A percentile compares a stretch with the other conserved stretches of the same genome.
These are phyloP conservation scores for Holacanthella duospinosa DNA, from an alignment of 2,888 invertebrate genomes.

Conservation along the genomic window DNA sequence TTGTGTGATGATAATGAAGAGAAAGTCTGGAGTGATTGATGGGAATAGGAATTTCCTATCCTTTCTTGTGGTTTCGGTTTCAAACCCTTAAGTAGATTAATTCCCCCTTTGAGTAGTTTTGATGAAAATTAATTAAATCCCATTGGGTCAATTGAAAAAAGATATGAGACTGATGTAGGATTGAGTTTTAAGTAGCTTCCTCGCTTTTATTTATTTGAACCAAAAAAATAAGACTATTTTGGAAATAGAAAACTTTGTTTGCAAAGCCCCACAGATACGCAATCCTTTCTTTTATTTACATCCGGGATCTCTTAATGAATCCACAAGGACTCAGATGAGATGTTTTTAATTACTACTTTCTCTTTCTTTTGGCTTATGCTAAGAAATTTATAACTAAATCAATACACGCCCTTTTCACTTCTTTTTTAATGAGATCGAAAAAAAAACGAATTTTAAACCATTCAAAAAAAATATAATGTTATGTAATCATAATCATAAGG, in stretches of 20 bases:
- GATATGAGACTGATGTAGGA: not conserved
- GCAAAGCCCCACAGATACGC: not conserved
- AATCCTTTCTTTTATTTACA: not conserved
- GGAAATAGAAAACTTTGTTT: not conserved
- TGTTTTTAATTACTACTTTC: too few relatives aligned
- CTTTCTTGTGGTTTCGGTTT: not conserved
- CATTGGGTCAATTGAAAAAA: not conserved
- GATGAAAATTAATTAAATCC: constrained; percentile 6
- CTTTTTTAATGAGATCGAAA: too few relatives aligned
- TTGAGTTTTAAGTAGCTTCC: too few relatives aligned
- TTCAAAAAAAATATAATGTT: too few relatives aligned
- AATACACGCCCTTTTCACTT: too few relatives aligned
- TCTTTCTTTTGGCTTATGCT: too few relatives aligned
- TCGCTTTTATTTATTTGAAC: not conserved
- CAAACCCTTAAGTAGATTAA: not conserved
- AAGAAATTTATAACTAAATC: too few relatives aligned
- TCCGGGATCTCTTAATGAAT: not conserved
- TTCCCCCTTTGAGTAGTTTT: constrained; percentile 4
- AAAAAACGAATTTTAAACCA: too few relatives aligned
- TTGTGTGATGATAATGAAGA: not conserved
- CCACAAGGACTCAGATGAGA: too few relatives aligned
- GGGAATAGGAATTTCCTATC: not conserved
- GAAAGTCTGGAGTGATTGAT: not conserved
- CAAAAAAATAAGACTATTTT: not conserved
- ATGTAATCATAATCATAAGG: too few relatives aligned